Conservation (phyloP, 2,797 vertebrate genomes). For the Aldrovandia affinis region DNA sequence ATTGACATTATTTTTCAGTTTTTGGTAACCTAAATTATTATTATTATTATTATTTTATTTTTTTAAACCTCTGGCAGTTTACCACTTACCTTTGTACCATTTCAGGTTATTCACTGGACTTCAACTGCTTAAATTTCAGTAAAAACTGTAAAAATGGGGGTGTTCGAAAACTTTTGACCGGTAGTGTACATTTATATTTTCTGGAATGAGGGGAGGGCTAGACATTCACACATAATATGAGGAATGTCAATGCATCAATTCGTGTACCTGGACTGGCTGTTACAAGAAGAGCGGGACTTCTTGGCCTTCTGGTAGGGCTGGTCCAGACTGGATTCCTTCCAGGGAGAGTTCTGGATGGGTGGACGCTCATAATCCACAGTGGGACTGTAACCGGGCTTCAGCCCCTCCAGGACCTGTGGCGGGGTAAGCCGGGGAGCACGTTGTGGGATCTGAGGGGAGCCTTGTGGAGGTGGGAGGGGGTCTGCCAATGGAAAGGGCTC, state of each 20-base stretch:
- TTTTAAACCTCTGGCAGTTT: no score
- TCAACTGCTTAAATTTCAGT: no score
- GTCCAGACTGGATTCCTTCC: slow-evolving; percentile 89
- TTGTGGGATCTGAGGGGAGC: slow-evolving; percentile 19
- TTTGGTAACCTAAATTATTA: no score
- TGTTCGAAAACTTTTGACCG: no score
- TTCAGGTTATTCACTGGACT: no score
- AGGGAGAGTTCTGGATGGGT: slow-evolving; percentile 87
- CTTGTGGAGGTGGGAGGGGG: slow-evolving; percentile 48
- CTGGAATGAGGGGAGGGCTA: no score
- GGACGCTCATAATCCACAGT: slow-evolving; percentile 65
- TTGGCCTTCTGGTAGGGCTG: slow-evolving; percentile 82
- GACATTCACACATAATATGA: neutral
- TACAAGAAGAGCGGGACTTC: slow-evolving; percentile 66
- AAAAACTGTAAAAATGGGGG: no score
- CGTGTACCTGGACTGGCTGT: slow-evolving; percentile 80
- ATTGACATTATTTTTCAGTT: no score
- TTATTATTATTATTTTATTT: no score
- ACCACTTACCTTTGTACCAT: no score
- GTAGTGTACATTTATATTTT: no score
- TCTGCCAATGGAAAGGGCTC: slow-evolving; percentile 47
- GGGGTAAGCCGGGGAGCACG: slow-evolving; percentile 59
- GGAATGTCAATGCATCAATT: neutral
- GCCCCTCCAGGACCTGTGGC: slow-evolving; percentile 64
- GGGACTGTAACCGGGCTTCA: slow-evolving; percentile 59